Base-by-base conservation (phyloP, 2,797 vertebrate genomes). In the Parambassis ranga region DNA sequence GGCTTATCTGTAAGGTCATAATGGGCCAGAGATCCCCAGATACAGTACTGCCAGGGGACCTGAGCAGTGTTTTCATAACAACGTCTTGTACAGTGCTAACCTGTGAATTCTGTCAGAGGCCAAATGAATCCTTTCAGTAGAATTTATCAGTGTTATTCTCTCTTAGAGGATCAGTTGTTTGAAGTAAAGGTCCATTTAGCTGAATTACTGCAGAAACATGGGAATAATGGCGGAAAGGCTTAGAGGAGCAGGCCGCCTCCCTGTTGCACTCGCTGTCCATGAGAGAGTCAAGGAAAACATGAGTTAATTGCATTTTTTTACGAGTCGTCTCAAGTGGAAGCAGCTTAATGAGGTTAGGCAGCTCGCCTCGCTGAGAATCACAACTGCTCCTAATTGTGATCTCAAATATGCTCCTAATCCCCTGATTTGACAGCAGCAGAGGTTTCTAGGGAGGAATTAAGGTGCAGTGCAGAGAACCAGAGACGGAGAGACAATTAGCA, bases 361-460 rank as follows among this genome's bases (percentile, higher is more conserved):
- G 87, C 72, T 87, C 58, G 76, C 65, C 81, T 86, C 65, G 55
- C 75, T 69, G 69, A 88, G 78, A 88, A 81, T 67, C 66, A 27
- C 75, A 68, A 81, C 79, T 51, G 72, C 62, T 84, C 77, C 87
- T 90, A 91, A 91, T 89, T 89, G 86, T 85, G 88, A 89, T 89
- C 84, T 90, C 82, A 90, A 81, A 89, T 85, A 87, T 88, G 84
- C 82, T 84, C 76, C 73, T 89, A 91, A 93, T 92, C 87, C 82
- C 73, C 76, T 69, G 70, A 83, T 87, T 77, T 88, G 85, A 90
- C 71, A 76, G 80, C 84, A 56, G 83, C 69, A 26, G 60, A 75
- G 82, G 77, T 82, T 89, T 72, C 84, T 83, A 78, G 76, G 81
- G 77, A 81, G 75, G 71, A 43, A 65, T 78, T 77, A 71, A 83